Conservation (phyloP, 2,113 vertebrate species). For the Rostratula benghalensis region DNA sequence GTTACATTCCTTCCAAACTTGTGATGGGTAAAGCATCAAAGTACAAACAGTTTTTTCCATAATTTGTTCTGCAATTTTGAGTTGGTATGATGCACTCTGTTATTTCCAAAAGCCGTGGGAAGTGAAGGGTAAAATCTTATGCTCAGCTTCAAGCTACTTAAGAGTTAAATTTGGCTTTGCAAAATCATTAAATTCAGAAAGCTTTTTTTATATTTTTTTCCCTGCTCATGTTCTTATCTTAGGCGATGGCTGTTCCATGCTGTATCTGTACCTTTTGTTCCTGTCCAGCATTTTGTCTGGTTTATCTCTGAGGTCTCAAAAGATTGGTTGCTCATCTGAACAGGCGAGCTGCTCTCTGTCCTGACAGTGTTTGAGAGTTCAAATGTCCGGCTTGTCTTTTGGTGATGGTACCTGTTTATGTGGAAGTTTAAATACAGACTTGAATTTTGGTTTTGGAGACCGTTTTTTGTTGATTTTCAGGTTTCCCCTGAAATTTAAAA, state of each 20-base stretch:
- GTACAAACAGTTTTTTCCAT: neutral
- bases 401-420: neutral
- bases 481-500: neutral
- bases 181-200: neutral
- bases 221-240: neutral
- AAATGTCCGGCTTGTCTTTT: neutral
- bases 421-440: neutral
- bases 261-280: neutral
- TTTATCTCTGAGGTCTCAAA: neutral
- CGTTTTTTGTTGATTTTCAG: neutral
- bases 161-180: neutral
- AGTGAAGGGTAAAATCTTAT: neutral
- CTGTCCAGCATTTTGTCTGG: neutral
- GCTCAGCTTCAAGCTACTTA: neutral
- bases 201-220: fast-evolving
- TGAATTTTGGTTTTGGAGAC: neutral
- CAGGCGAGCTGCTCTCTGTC: neutral
- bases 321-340: neutral
- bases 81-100: neutral
- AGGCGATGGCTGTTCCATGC: neutral
- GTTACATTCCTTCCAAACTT: neutral
- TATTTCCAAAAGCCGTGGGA: neutral
- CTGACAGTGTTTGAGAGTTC: neutral
- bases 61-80: neutral
- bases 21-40: neutral